Conservation (phyloP, 35 echinoderm and acorn worm species). For the Lytechinus pictus region DNA sequence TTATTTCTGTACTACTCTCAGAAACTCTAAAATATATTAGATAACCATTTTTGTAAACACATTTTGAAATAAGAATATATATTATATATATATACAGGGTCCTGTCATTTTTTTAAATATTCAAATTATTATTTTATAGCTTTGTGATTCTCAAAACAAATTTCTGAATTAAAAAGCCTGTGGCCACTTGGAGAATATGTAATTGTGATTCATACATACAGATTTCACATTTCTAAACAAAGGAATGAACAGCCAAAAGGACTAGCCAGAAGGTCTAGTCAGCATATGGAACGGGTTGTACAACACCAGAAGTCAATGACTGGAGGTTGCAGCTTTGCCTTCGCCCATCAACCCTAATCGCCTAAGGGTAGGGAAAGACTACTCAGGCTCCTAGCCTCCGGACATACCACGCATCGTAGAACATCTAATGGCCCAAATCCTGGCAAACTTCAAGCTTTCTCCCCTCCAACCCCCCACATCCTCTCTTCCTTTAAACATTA, state of each 20-base stretch:
- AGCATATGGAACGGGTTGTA: neutral
- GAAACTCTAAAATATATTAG: neutral
- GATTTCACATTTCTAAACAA: neutral
- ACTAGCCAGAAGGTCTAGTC: neutral
- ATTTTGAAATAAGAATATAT: too few species aligned
- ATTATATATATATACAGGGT: too few species aligned
- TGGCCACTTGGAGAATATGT: neutral
- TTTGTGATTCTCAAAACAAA: neutral
- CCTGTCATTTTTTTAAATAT: neutral
- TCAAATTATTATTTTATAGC: neutral
- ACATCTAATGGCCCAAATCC: conserved; percentile 36
- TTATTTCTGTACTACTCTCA: neutral
- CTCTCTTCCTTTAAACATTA: conserved; percentile 22
- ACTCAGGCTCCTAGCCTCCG: neutral
- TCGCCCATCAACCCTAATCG: neutral
- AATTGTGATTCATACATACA: neutral
- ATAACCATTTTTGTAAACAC: too few species aligned
- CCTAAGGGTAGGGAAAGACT: neutral
- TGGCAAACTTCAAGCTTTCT: conserved; percentile 9
- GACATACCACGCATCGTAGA: neutral
- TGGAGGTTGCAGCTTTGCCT: conserved; percentile 24
- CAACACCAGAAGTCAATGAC: conserved; percentile 36
- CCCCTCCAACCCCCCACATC: conserved; percentile 8
- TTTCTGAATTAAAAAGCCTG: neutral
- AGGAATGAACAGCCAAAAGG: neutral